A percentile compares a stretch with the other conserved stretches of the same genome.
Conservation (phyloP, 2,888 invertebrate genomes). For the Cheiracanthium punctorium region DNA sequence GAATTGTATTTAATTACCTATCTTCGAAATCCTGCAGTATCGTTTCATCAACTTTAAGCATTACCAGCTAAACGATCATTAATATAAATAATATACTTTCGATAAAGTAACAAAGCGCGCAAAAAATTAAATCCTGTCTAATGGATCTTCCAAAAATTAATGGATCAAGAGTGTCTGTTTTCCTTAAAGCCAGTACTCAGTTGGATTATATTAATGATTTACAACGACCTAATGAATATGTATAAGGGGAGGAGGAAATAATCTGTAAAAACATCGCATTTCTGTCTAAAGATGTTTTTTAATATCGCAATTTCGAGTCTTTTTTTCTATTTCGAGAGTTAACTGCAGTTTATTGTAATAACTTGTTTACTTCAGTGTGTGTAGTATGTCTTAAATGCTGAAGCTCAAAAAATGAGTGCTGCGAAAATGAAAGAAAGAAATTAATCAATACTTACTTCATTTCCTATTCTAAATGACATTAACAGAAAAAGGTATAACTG, state of each 20-base stretch:
- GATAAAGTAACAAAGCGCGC: slow-evolving; percentile 38
- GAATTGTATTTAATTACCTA: slow-evolving; percentile 11
- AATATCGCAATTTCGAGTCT: not conserved
- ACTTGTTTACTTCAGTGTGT: slow-evolving; percentile 30
- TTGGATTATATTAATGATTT: slow-evolving; percentile 65
- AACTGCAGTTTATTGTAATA: slow-evolving; percentile 4
- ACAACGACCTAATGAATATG: slow-evolving; percentile 56
- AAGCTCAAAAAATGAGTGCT: not conserved
- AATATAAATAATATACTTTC: slow-evolving; percentile 62
- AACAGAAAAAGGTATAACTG: not conserved
- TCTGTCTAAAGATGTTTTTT: slow-evolving; percentile 35
- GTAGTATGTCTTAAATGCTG: not conserved
- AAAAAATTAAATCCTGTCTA: slow-evolving; percentile 60
- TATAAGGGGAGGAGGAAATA: slow-evolving; percentile 38
- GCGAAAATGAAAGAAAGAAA: not conserved
- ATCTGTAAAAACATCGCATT: slow-evolving; percentile 56
- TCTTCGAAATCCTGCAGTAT: slow-evolving; percentile 28
- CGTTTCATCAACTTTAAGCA: slow-evolving; percentile 45
- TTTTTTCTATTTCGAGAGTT: slow-evolving; percentile 31
- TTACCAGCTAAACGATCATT: slow-evolving; percentile 51
- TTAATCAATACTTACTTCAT: slow-evolving; percentile 32
- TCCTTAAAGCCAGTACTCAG: slow-evolving; percentile 38
- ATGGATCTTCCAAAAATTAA: slow-evolving; percentile 56
- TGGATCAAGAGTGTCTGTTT: slow-evolving; percentile 46
- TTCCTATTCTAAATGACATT: slow-evolving; percentile 10